Percentiles rank a stretch among this genome's conserved stretches.
Evolutionary conservation across 2,888 invertebrate genomes (phyloP).

Genomic region (Epistrophe grossulariae): DNA sequence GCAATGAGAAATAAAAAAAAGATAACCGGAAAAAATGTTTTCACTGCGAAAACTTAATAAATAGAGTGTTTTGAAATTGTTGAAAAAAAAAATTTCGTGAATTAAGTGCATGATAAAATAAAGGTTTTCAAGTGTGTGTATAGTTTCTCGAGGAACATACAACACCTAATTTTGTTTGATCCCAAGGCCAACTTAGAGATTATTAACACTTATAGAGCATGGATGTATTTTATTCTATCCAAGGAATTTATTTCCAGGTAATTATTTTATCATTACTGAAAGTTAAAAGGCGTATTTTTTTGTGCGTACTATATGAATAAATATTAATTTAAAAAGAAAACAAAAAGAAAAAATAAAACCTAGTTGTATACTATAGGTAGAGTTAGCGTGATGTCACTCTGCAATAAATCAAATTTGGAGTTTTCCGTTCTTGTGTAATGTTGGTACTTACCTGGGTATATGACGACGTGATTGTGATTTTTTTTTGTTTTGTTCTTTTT

Average conservation of each 20-base stretch:
- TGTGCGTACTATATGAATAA: slow-evolving; percentile 16
- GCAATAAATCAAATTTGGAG: slow-evolving; percentile 59
- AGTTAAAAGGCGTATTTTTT: slow-evolving; percentile 19
- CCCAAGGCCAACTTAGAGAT: slow-evolving; percentile 43
- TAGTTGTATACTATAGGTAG: not conserved
- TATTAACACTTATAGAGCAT: slow-evolving; percentile 52
- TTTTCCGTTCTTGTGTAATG: slow-evolving; percentile 55
- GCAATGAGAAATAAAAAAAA: not conserved
- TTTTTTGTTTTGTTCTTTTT: slow-evolving; percentile 13
- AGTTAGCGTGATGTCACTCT: slow-evolving; percentile 66
- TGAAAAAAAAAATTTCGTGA: not conserved
- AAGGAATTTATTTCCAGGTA: slow-evolving; percentile 70
- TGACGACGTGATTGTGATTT: slow-evolving; percentile 29
- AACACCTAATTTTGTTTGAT: slow-evolving; percentile 5
- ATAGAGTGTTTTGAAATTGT: not conserved
- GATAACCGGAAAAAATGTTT: not conserved
- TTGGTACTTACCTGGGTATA: slow-evolving; percentile 15
- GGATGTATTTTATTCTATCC: slow-evolving; percentile 56
- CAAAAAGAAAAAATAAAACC: slow-evolving; percentile 21
- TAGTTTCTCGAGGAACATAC: not conserved
- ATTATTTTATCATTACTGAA: slow-evolving; percentile 50
- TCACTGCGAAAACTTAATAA: not conserved
- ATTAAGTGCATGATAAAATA: slow-evolving; percentile 19
- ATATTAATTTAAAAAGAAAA: slow-evolving; percentile 39
- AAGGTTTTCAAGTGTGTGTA: not conserved